These are phyloP conservation scores for Drosophila lacertosa DNA, from an alignment of 1,140 invertebrate genomes.

Conservation along the genomic window DNA sequence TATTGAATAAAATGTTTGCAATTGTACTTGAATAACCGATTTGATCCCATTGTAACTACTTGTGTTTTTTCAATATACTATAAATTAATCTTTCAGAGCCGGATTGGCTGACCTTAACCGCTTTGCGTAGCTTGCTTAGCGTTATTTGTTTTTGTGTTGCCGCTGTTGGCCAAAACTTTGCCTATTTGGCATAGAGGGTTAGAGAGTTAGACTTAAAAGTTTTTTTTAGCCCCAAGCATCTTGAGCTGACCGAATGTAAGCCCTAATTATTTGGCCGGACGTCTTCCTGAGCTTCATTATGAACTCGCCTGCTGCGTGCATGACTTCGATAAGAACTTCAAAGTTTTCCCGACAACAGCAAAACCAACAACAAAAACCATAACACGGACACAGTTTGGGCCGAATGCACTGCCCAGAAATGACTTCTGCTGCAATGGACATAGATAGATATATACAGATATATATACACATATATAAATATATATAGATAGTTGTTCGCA, in stretches of 20 bases:
- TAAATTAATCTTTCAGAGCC: no score
- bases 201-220: conserved; percentile 2
- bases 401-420: conserved; percentile 31
- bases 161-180: conserved; percentile 10
- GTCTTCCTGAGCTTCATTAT: conserved; percentile 35
- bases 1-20: no score
- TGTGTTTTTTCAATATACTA: no score
- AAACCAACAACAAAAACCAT: background rate
- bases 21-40: no score
- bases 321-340: conserved; percentile 37
- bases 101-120: background rate
- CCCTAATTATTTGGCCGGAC: conserved; percentile 41
- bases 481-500: background rate
- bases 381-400: conserved; percentile 23
- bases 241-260: conserved; percentile 35
- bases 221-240: conserved; percentile 3
- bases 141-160: conserved; percentile 2
- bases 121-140: conserved; percentile 12
- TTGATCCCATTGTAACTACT: no score
- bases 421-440: conserved; percentile 7
- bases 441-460: background rate
- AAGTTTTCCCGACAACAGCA: conserved; percentile 20
- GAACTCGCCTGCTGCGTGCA: conserved; percentile 20
- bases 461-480: background rate
- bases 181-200: conserved; percentile 12